Conservation (phyloP, 2,888 invertebrate genomes). For the Linnaemya vulpina region DNA sequence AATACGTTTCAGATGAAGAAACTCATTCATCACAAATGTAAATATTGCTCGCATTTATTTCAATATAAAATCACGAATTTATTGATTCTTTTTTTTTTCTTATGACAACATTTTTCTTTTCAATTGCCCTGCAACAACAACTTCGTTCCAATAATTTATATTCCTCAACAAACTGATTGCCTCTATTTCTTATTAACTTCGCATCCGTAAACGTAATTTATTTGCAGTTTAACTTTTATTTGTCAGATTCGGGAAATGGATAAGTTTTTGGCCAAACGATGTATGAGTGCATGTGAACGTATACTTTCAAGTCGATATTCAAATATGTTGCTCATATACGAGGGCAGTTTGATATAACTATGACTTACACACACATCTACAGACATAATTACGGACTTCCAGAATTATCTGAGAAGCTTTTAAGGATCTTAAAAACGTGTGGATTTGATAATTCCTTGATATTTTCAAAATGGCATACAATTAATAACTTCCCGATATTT, state of each 20-base stretch:
- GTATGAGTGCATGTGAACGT: not conserved
- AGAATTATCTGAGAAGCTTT: too few species aligned
- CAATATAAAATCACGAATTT: constrained; percentile 3
- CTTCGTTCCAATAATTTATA: constrained; percentile 39
- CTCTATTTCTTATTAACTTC: not conserved
- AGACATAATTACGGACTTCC: too few species aligned
- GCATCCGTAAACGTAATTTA: constrained; percentile 20
- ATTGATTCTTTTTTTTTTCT: constrained; percentile 2
- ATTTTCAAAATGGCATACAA: too few species aligned
- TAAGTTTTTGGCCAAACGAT: not conserved
- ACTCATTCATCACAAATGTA: not conserved
- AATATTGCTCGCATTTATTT: not conserved
- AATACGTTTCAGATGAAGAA: not conserved
- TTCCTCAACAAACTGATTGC: constrained; percentile 2
- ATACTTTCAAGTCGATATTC: constrained; percentile 7
- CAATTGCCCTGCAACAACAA: not conserved
- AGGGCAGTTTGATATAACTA: too few species aligned
- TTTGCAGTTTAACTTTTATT: constrained; percentile 16
- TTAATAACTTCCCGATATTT: too few species aligned
- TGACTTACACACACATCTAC: too few species aligned
- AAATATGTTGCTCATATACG: constrained; percentile 8
- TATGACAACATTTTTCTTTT: not conserved
- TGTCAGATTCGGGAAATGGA: not conserved
- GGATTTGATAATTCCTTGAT: too few species aligned
- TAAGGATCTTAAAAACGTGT: too few species aligned